A percentile compares a stretch with the other conserved stretches of the same genome.
Conservation (phyloP, 2,113 vertebrate genomes). For the Ramphastos sulfuratus region DNA sequence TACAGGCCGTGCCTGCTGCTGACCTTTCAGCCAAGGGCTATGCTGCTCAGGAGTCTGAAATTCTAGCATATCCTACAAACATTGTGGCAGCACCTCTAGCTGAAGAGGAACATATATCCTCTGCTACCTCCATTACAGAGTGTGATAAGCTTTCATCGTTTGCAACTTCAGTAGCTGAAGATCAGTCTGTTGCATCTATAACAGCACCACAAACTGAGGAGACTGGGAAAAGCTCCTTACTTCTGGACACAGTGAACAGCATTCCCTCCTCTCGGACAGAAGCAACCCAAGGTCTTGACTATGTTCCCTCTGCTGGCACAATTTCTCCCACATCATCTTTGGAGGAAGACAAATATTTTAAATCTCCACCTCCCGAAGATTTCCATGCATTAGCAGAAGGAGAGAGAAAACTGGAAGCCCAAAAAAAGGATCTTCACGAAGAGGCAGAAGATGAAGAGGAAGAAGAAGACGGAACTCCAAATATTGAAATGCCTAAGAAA, state of each 20-base stretch:
- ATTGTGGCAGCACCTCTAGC: constrained; percentile 92
- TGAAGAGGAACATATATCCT: constrained; percentile 96
- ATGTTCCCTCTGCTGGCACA: constrained; percentile 93
- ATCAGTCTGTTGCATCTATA: constrained; percentile 92
- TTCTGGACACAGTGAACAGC: constrained; percentile 89
- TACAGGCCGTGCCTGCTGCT: constrained; percentile 70
- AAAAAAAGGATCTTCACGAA: constrained; percentile 65
- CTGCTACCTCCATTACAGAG: constrained; percentile 96
- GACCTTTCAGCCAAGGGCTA: constrained; percentile 80
- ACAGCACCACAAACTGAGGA: constrained; percentile 94
- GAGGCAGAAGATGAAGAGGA: constrained; percentile 85
- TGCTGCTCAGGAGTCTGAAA: constrained; percentile 79
- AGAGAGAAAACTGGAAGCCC: constrained; percentile 72
- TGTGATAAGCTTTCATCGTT: constrained; percentile 97
- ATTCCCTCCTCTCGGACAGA: constrained; percentile 88
- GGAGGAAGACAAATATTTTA: constrained; percentile 97
- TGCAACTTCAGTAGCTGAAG: constrained; percentile 94
- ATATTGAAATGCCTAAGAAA: constrained; percentile 82
- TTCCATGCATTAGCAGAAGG: constrained; percentile 82
- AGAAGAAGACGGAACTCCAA: constrained; percentile 83
- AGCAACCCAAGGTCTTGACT: constrained; percentile 90
- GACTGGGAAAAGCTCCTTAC: constrained; percentile 87
- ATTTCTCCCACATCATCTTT: constrained; percentile 97
- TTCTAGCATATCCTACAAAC: constrained; percentile 85
- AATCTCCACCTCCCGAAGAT: constrained; percentile 93